Evolutionary conservation across 2,797 vertebrate species (phyloP).

Genomic region (Helarctos malayanus): DNA sequence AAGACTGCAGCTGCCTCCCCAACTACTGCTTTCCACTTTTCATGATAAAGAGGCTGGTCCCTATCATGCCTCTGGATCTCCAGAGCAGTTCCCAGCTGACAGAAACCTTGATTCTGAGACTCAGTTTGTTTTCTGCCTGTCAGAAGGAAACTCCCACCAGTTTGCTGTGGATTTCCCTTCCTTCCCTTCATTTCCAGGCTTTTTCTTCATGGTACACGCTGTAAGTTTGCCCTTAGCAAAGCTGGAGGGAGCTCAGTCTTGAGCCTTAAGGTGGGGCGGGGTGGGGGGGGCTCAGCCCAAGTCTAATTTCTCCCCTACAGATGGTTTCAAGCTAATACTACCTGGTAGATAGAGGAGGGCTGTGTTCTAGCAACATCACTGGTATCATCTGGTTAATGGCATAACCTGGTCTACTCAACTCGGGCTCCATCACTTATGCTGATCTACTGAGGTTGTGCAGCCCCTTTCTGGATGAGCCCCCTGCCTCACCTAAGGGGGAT

Average conservation of each 20-base stretch:
- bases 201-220: not conserved
- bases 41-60: conserved; percentile 25
- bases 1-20: conserved; percentile 22
- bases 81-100: not conserved
- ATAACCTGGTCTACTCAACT: not conserved
- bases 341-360: not conserved
- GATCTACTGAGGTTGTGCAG: not conserved
- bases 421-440: not conserved
- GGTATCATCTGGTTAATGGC: not conserved
- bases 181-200: not conserved
- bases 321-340: not conserved
- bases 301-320: not conserved
- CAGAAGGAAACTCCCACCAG: not conserved
- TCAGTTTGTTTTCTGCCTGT: not conserved
- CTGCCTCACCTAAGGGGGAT: not conserved
- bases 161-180: not conserved
- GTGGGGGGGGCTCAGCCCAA: not conserved
- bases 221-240: not conserved
- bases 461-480: not conserved
- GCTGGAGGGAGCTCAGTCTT: not conserved
- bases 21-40: not conserved
- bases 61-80: not conserved
- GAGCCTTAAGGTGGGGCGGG: not conserved
- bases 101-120: not conserved
- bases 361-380: not conserved